A percentile compares a stretch with the other conserved stretches of the same genome.
Evolutionary conservation across 2,797 vertebrate species (phyloP).

Genomic region (Premnoplex brunnescens): DNA sequence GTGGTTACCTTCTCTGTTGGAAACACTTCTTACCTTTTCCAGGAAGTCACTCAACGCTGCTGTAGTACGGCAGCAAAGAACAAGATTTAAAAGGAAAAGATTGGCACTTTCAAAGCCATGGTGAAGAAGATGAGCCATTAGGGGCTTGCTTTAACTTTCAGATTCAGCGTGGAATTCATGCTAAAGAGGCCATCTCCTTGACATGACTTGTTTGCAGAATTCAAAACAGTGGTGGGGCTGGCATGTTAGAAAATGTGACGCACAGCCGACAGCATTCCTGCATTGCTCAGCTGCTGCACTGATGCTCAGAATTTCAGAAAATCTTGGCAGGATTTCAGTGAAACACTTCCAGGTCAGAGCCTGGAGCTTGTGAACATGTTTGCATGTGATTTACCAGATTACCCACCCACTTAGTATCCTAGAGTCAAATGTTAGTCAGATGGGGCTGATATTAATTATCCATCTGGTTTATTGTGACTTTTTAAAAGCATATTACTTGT

Average conservation of each 20-base stretch:
- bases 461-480: neutral
- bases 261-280: neutral
- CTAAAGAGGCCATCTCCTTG: neutral
- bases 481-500: neutral
- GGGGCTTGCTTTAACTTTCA: neutral
- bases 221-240: neutral
- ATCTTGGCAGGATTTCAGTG: neutral
- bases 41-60: neutral
- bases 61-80: neutral
- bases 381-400: slow-evolving; percentile 37
- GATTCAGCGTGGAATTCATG: neutral
- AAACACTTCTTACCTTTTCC: neutral
- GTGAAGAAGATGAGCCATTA: neutral
- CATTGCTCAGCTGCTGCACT: neutral
- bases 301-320: neutral
- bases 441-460: neutral
- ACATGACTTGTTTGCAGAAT: neutral
- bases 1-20: neutral
- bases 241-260: neutral
- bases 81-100: neutral
- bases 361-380: slow-evolving; percentile 4
- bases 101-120: neutral
- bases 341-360: slow-evolving; percentile 31
- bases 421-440: slow-evolving; percentile 20
- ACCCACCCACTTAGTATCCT: slow-evolving; percentile 12